Evolutionary conservation across 1,140 invertebrate species (phyloP), one percentile per base, ranked within the genome.

Genomic region (Apis laboriosa): DNA sequence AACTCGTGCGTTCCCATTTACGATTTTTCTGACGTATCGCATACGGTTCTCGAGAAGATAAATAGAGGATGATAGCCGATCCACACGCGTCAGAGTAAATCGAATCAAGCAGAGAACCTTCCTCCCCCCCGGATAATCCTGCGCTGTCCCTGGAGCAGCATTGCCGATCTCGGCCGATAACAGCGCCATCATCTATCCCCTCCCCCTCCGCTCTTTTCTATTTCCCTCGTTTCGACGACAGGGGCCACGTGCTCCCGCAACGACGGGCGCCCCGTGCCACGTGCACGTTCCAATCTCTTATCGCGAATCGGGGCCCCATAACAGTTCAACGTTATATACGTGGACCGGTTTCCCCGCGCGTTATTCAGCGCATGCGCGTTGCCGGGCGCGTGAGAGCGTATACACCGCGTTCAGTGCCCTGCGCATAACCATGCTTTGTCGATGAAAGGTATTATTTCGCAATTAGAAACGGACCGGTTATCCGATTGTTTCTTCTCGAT

Each of bases 131-230:
- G 0, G 63, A 53, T 78, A 80, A 87, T 86, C 77, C 80, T n/a
- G 9, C 43, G 43, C 74, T 66, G 73, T 83, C 67, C 74, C 84
- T 60, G 34, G 4, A 43, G 68, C 77, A 58, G 34, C 21, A 64
- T 66, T 68, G 67, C 63, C 73, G 80, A 78, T 84, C 63, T 17
- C 3, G 17, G 34, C 34, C 72, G 86, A 87, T 87, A 87, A 86
- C 72, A 73, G 34, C 61, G 17, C 60, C 68, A 80, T 61, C 80
- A 80, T 74, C 76, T 80, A 74, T 64, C 77, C 66, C n/a, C 19
- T 17, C 61, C 51, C 53, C 72, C 34, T 43, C 5, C 80, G 79
- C 77, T 86, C 87, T 88, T 87, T 88, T 88, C 87, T 87, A 87
- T 87, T 87, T 88, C 83, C 68, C 80, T 73, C 76, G 19, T 55